phyloP scores from a whole-genome alignment of 2,888 invertebrate species.

The Oligia fasciuncula region DNA sequence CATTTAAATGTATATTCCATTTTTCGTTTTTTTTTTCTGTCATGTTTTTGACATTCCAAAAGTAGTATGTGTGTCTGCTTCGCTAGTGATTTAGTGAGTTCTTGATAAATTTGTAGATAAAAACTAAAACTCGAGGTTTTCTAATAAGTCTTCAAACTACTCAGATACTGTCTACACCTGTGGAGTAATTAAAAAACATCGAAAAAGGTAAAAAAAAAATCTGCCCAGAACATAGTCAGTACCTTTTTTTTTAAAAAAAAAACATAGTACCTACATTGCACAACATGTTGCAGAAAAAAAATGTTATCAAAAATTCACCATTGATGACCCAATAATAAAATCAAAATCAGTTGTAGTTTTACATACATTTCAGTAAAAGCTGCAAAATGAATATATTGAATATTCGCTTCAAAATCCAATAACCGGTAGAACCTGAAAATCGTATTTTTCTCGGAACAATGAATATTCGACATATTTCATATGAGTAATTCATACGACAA shows the following conservation, averaged over 20 bases:
- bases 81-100: background rate
- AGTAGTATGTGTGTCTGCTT: background rate
- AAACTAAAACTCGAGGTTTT: background rate
- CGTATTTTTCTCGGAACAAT: background rate
- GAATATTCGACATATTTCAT: constrained; percentile 9
- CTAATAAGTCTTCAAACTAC: background rate
- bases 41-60: background rate
- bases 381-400: background rate
- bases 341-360: background rate
- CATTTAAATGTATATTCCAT: no score
- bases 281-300: no score
- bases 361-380: background rate
- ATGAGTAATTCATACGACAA: background rate
- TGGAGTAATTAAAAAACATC: background rate
- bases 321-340: background rate
- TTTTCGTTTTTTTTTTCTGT: no score
- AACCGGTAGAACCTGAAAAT: background rate
- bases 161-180: background rate
- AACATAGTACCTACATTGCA: no score
- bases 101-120: background rate
- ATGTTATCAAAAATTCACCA: background rate
- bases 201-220: no score
- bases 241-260: no score
- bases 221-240: no score
- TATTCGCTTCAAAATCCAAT: background rate